phyloP scores from a whole-genome alignment of 2,888 invertebrate species.

The Oscheius onirici region DNA sequence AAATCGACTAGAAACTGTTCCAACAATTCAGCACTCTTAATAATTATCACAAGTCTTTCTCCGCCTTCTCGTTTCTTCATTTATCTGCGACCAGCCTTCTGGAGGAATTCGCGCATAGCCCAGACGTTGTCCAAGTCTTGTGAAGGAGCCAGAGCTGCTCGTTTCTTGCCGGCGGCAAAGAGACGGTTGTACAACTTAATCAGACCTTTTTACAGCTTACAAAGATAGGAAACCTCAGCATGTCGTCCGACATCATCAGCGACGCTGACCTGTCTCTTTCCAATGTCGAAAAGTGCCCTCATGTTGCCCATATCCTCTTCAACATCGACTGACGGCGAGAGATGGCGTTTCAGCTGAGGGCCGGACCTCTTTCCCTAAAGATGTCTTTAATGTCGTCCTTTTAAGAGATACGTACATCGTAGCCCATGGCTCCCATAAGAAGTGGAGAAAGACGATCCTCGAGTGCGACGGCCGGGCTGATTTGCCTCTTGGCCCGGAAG shows the following conservation, averaged over 20 bases:
- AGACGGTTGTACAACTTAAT: conserved; percentile 52
- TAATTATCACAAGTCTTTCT: conserved; percentile 12
- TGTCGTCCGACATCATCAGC: conserved; percentile 47
- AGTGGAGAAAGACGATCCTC: conserved; percentile 29
- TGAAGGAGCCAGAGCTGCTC: conserved; percentile 44
- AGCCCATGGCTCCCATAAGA: conserved; percentile 32
- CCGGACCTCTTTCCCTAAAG: conserved; percentile 37
- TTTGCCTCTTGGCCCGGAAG: conserved; percentile 28
- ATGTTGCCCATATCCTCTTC: conserved; percentile 51
- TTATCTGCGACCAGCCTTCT: conserved; percentile 43
- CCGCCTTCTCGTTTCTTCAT: not conserved
- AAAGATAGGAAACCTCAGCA: conserved; percentile 36
- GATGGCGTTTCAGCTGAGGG: conserved; percentile 47
- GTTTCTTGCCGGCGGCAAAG: conserved; percentile 48
- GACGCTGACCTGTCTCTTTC: conserved; percentile 45
- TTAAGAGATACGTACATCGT: conserved; percentile 10
- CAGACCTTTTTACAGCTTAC: not conserved
- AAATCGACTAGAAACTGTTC: not conserved
- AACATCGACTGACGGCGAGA: conserved; percentile 51
- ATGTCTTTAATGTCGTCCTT: not conserved
- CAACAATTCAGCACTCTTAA: conserved; percentile 17
- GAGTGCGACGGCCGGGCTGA: conserved; percentile 30
- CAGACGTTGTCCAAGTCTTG: conserved; percentile 40
- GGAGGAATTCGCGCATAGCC: conserved; percentile 43
- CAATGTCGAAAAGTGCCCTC: conserved; percentile 46